These are phyloP conservation scores for Carassius gibelio DNA, from an alignment of 2,113 vertebrate genomes.

Conservation along the genomic window DNA sequence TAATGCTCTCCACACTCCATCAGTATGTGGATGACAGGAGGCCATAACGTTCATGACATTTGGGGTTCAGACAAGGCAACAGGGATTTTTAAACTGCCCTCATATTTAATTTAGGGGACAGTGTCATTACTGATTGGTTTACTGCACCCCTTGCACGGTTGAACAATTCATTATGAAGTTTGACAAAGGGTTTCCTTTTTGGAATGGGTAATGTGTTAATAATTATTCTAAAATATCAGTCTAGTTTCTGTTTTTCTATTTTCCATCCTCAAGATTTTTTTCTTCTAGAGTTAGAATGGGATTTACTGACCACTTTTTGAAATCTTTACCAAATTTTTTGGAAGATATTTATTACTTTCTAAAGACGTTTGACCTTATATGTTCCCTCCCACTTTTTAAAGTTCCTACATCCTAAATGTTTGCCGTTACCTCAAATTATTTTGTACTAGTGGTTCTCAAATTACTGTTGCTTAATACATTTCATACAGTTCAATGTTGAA, in stretches of 20 bases:
- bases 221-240: not conserved
- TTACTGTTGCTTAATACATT: no score
- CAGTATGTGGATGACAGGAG: not conserved
- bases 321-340: not conserved
- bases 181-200: not conserved
- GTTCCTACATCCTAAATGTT: not conserved
- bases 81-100: constrained; percentile 3
- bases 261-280: not conserved
- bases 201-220: not conserved
- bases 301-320: not conserved
- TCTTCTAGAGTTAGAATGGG: not conserved
- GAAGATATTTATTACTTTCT: not conserved
- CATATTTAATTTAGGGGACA: constrained; percentile 6
- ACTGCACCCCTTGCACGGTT: not conserved
- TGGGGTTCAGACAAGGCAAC: not conserved
- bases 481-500: no score
- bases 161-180: not conserved
- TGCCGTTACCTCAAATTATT: not conserved
- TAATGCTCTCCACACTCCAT: constrained; percentile 27
- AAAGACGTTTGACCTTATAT: not conserved
- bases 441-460: not conserved
- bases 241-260: not conserved
- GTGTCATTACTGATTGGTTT: not conserved
- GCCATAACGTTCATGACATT: not conserved
- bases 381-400: no score